Conservation (phyloP, 2,888 invertebrate genomes). For the Oscheius onirici region DNA sequence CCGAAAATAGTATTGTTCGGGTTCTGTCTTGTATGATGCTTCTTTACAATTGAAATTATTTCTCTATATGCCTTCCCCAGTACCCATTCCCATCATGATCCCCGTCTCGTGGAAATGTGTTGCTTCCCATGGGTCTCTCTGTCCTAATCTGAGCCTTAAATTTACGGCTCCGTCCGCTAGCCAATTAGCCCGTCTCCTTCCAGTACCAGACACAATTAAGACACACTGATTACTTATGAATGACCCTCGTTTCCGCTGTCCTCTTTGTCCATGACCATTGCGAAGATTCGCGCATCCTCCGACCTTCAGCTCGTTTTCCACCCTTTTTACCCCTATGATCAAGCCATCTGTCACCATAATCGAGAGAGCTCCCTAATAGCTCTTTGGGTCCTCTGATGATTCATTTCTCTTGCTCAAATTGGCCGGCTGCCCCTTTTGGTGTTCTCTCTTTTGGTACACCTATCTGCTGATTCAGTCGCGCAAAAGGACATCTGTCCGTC, state of each 20-base stretch:
- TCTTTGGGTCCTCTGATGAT: constrained; percentile 16
- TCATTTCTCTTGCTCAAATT: constrained; percentile 16
- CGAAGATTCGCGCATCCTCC: not conserved
- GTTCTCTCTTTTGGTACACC: not conserved
- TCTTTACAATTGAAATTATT: too few species aligned
- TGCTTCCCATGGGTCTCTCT: constrained; percentile 16
- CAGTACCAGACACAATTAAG: constrained; percentile 4
- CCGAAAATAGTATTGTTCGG: too few species aligned
- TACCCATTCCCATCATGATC: too few species aligned
- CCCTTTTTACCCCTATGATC: not conserved
- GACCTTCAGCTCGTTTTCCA: not conserved
- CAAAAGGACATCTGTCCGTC: constrained; percentile 9
- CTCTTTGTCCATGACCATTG: not conserved
- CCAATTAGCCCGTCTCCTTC: constrained; percentile 14
- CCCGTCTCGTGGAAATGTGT: constrained; percentile 16
- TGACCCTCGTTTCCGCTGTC: constrained; percentile 10
- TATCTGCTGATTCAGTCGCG: constrained; percentile 14
- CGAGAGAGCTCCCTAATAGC: constrained; percentile 22
- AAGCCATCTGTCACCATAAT: constrained; percentile 20
- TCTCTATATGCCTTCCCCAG: not conserved
- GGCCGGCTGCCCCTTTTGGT: not conserved
- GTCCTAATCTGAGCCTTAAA: constrained; percentile 14
- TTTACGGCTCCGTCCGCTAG: not conserved
- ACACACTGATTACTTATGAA: constrained; percentile 27
- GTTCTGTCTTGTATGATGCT: too few species aligned